Evolutionary conservation across 35 echinoderm and acorn worm species (phyloP).

Genomic region (Heliocidaris tuberculata): DNA sequence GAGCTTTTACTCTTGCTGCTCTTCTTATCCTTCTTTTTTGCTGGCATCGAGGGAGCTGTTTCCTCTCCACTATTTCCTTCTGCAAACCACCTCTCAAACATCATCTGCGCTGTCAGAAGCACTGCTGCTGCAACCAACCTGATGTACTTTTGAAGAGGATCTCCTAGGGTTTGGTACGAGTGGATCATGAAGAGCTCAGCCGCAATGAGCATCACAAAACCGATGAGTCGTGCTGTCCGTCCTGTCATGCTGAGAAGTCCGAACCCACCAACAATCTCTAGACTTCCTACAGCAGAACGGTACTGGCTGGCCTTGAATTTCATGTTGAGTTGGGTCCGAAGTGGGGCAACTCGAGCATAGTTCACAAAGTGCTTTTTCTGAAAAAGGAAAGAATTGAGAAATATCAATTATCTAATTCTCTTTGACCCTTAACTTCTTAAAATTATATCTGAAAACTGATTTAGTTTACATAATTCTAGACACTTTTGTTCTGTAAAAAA

Average conservation of each 20-base stretch:
- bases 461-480: neutral
- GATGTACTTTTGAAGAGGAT: conserved; percentile 28
- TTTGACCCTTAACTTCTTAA: neutral
- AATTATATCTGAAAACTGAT: neutral
- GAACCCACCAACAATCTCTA: conserved; percentile 78
- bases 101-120: neutral
- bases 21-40: neutral
- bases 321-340: conserved; percentile 62
- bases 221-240: neutral
- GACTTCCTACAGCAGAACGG: conserved; percentile 66
- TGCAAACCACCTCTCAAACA: conserved; percentile 38
- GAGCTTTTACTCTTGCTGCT: neutral
- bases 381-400: conserved; percentile 21
- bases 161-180: neutral
- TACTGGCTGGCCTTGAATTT: conserved; percentile 74
- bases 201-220: conserved; percentile 19
- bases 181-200: conserved; percentile 48
- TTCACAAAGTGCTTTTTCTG: conserved; percentile 95
- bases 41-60: neutral
- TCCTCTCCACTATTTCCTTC: neutral
- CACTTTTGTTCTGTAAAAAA: neutral
- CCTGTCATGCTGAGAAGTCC: conserved; percentile 64
- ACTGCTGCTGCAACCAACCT: conserved; percentile 13
- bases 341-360: conserved; percentile 76
- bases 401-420: neutral